Conservation (phyloP, 2,888 invertebrate species). For the Dendrolimus houi region DNA sequence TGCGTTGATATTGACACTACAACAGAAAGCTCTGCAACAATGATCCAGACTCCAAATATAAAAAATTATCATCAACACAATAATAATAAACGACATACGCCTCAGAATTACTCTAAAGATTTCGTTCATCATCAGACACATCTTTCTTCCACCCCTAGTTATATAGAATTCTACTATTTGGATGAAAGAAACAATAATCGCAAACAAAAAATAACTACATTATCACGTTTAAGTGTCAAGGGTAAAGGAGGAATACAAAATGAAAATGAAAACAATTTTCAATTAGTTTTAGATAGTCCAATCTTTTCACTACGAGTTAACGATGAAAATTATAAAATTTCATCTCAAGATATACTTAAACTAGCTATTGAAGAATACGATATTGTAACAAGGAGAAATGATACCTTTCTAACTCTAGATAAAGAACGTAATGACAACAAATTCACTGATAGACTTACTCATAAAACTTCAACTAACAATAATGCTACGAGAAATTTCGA, state of each 20-base stretch:
- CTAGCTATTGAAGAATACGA: neutral
- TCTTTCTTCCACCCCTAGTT: slow-evolving; percentile 39
- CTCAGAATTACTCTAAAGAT: slow-evolving; percentile 8
- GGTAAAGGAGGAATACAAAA: neutral
- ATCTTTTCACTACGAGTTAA: neutral
- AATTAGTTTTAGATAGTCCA: no score
- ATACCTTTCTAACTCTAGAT: no score
- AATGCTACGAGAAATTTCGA: no score
- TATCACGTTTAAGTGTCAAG: neutral
- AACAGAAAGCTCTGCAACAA: slow-evolving; percentile 6
- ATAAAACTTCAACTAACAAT: no score
- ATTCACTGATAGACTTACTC: no score
- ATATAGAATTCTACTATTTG: slow-evolving; percentile 60
- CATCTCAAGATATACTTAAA: no score
- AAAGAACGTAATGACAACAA: no score
- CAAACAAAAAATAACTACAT: no score
- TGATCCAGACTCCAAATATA: neutral
- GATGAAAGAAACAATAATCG: slow-evolving; percentile 30
- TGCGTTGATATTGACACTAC: slow-evolving; percentile 25
- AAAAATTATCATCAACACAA: slow-evolving; percentile 3
- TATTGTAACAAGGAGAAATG: no score
- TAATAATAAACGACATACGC: slow-evolving; percentile 7
- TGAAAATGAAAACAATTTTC: neutral
- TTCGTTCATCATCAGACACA: slow-evolving; percentile 8
- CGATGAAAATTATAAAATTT: neutral